Base-by-base conservation (phyloP, 1,140 invertebrate species). In the Drosophila burlai region DNA sequence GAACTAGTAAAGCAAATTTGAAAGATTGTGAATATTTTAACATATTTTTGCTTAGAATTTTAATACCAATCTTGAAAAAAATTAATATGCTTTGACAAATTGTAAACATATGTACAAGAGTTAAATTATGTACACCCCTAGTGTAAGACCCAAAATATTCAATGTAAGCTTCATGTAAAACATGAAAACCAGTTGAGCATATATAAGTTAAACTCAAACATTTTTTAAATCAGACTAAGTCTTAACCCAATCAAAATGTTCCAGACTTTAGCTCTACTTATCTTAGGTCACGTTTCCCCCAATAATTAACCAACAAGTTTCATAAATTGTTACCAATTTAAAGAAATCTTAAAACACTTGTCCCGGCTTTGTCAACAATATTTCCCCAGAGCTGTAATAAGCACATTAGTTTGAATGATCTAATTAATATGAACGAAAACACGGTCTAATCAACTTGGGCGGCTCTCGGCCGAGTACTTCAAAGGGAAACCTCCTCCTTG, bases 371-470 rank as follows among this genome's bases (percentile, higher is more conserved):
- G 69, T 75, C 72, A 74, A 76, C 71, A 76, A 40, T 67, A 66
- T 54, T 46, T 58, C n/a, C 46, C 47, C 36, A 34, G 58, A 24
- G 29, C 36, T 71, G 58, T 74, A 74, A 71, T 64, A 54, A 64
- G 45, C 43, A 60, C 57, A 72, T 54, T 79, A 79, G 76, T 65
- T 65, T 64, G 31, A 79, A 59, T 71, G 54, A 38, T 64, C 67
- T 72, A 79, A 72, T 72, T 79, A 78, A 78, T 78, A 71, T 71
- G 76, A 46, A 63, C 58, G 55, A 49, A 79, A 54, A 62, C 42
- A 62, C 65, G n/a, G 45, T 79, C 43, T 64, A 64, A 64, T 72
- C 76, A 72, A 65, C 59, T 55, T 55, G 67, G 66, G 54, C 75
- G 76, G 76, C 66, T 54, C 29, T 59, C 26, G 38, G 21, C 24